Evolutionary conservation across 2,797 vertebrate species (phyloP), one percentile per base, ranked within the genome.

Genomic region (Macrochelys suwanniensis): DNA sequence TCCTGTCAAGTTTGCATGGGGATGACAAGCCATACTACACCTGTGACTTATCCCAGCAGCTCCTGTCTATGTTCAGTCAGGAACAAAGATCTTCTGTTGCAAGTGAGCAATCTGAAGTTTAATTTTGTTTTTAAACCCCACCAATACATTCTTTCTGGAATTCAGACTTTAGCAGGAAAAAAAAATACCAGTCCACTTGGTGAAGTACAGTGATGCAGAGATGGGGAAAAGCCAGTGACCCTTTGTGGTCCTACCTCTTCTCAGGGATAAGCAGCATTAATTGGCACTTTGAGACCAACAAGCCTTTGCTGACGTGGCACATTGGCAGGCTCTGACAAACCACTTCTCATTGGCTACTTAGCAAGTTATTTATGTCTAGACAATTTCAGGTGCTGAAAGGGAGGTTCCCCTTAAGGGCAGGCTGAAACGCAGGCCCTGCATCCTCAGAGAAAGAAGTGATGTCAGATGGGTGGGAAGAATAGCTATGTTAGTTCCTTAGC

Each of bases 121-220:
- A 2, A 2, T n/a, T 45, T 42, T 53, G 51, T 13, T 65, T 53
- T 31, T 26, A 2, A 57, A 15, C 2, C 33, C 37, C 8, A 2
- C 28, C 7, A 2, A 49, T 2, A n/a, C 49, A 4, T 7, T 7
- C 1, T 47, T 17, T 51, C 4, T 0, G 25, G 54, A 23, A n/a
- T 1, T 2, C 1, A 0, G 4, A 47, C n/a, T 3, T 37, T 11
- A 16, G 47, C 82, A 5, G 81, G 19, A 56, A 11, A 6, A 15
- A 56, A 11, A 6, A 15, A 74, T 1, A 37, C 57, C 68, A 33
- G 50, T 21, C 7, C 11, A 42, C 13, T 1, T 5, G 68, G 1
- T 5, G 71, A 45, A 1, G 13, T 9, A 37, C 78, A 82, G 42
- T 45, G 42, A 3, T 0, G 6, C 25, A 47, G 45, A 28, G 25